These are phyloP conservation scores for Varanus salvator DNA, from an alignment of 2,113 vertebrate species.

Conservation along the genomic window DNA sequence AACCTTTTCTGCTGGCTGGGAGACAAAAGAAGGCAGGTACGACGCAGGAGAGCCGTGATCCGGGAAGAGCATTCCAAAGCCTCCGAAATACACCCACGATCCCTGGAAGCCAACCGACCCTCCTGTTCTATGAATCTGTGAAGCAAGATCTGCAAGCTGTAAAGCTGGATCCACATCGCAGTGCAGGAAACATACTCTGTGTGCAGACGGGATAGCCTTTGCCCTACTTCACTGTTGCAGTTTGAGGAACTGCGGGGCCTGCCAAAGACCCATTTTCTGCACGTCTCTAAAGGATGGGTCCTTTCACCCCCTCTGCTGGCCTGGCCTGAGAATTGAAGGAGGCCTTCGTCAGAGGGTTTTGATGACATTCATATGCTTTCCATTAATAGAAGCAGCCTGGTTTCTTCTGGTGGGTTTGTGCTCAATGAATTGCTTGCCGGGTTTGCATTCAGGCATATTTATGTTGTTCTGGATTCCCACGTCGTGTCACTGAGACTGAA, in stretches of 20 bases:
- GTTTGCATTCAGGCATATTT: neutral
- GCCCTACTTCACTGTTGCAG: accelerated
- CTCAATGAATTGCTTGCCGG: neutral
- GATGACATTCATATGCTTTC: neutral
- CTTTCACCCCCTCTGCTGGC: constrained; percentile 34
- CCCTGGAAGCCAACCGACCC: neutral
- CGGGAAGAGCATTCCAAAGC: too few species aligned
- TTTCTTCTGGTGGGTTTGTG: accelerated
- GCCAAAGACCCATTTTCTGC: neutral
- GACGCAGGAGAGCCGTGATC: neutral
- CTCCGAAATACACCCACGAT: constrained; percentile 5
- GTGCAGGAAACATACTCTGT: accelerated
- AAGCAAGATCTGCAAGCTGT: neutral
- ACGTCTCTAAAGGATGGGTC: accelerated
- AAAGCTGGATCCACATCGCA: neutral
- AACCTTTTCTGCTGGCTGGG: neutral
- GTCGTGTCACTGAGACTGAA: neutral
- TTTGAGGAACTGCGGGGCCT: neutral
- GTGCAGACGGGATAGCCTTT: neutral
- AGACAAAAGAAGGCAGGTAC: neutral
- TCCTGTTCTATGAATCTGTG: too few species aligned
- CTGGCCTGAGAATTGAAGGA: neutral
- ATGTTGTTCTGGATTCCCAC: neutral
- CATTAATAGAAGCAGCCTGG: neutral
- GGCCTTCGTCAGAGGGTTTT: neutral